Evolutionary conservation across 1,140 invertebrate genomes (phyloP), one percentile per base, ranked within the genome.

Genomic region (Arctopsyche grandis): DNA sequence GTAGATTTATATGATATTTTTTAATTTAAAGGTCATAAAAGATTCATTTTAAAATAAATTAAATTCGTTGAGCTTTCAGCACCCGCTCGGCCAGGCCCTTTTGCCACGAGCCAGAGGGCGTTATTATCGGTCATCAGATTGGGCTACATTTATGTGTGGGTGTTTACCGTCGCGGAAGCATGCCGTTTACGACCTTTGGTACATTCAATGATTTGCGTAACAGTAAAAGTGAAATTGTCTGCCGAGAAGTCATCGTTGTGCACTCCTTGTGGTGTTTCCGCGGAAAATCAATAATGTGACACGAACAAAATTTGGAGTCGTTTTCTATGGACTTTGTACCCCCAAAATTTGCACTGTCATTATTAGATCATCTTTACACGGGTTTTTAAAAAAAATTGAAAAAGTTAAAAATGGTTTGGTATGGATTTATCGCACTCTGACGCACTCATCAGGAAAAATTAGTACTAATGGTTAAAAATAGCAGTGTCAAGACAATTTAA

Each of bases 181-280:
- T 66, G 63, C 24, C 24, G 21, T 26, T 26, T 24, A 26, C 63
- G 63, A 52, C 63, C 21, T 66, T 66, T 66, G 24, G 12, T 66
- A 22, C 19, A 22, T 24, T 26, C 63, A 22, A 60, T 66, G 12
- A 52, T 66, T 66, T 66, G 63, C 63, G 63, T 66, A 66, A 66
- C 22, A 66, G 63, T 66, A 66, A 66, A 66, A 66, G 63, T 66
- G 63, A 66, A 66, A 66, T 66, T 66, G 21, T 66, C 63, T 29
- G 14, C 63, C 19, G 21, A 66, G 63, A 66, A 22, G 14, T 60
- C 21, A 10, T 22, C 9, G 10, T 0, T 21, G 22, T 29, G 21
- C 21, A 26, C 63, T 21, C 0, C 10, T 14, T 12, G 21, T 1
- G 16, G 48, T 14, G 10, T 52, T 52, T 52, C 16, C 48, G 48